Conservation (phyloP, 2,888 invertebrate genomes). For the Apotomis capreana region DNA sequence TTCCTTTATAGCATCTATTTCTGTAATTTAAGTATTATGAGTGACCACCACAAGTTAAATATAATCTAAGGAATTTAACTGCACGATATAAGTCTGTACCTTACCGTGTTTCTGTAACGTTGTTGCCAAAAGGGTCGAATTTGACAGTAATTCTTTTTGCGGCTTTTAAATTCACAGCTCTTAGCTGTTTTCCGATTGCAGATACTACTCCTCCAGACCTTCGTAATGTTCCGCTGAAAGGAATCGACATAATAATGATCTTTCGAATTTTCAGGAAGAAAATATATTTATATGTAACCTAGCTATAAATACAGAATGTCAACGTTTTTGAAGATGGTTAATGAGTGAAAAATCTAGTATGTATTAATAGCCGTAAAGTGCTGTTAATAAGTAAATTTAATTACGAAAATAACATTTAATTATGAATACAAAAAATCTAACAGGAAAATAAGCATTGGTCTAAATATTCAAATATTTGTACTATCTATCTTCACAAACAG, state of each 20-base stretch:
- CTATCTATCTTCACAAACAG: background rate
- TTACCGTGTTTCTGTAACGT: conserved; percentile 86
- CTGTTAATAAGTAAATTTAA: no score
- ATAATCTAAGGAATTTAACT: conserved; percentile 6
- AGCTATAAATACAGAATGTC: conserved; percentile 28
- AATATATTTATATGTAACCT: conserved; percentile 29
- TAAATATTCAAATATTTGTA: no score
- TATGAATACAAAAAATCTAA: no score
- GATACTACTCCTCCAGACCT: conserved; percentile 87
- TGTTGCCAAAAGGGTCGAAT: conserved; percentile 93
- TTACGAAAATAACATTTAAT: no score
- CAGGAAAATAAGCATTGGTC: no score
- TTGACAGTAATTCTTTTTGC: conserved; percentile 89
- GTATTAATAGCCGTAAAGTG: no score
- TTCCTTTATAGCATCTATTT: background rate
- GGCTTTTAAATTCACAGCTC: conserved; percentile 88
- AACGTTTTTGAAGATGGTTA: conserved; percentile 12
- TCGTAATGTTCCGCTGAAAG: conserved; percentile 86
- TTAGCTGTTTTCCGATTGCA: conserved; percentile 89
- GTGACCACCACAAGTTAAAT: conserved; percentile 42
- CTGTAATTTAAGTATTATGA: conserved; percentile 12
- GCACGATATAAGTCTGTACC: conserved; percentile 43
- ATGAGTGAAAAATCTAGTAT: no score
- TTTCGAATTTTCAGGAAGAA: conserved; percentile 48
- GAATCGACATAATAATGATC: conserved; percentile 86